These are phyloP conservation scores for Augiades crinisus DNA, from an alignment of 2,888 invertebrate species.

Conservation along the genomic window DNA sequence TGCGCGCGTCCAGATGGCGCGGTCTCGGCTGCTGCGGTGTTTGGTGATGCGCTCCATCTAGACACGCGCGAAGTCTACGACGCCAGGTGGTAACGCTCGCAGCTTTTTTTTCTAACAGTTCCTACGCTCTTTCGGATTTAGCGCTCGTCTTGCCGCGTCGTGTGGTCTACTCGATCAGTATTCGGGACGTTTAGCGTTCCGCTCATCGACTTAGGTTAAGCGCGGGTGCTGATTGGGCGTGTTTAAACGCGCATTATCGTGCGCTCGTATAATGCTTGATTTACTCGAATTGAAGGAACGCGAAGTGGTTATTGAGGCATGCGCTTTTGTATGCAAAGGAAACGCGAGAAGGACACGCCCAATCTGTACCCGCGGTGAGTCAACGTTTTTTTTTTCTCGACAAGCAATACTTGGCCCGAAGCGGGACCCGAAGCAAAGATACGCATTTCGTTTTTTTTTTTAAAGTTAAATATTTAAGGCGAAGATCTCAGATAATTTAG, in stretches of 20 bases:
- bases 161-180: constrained; percentile 36
- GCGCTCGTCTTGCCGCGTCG: constrained; percentile 52
- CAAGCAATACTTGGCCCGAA: constrained; percentile 53
- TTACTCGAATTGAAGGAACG: no score
- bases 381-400: constrained; percentile 40
- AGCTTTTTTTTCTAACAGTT: constrained; percentile 48
- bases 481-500: constrained; percentile 78
- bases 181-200: constrained; percentile 36
- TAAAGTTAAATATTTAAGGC: constrained; percentile 54
- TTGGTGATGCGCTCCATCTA: neutral
- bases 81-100: constrained; percentile 44
- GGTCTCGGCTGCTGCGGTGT: no score
- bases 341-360: no score
- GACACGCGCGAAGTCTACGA: constrained; percentile 19
- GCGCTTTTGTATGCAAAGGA: no score
- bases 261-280: no score
- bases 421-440: constrained; percentile 61
- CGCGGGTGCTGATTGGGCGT: no score
- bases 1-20: no score
- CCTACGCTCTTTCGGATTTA: constrained; percentile 49
- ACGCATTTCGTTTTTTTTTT: constrained; percentile 71
- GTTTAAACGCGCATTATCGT: no score
- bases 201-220: constrained; percentile 55
- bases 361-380: no score
- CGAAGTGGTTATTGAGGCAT: no score